A percentile compares a stretch with the other conserved stretches of the same genome.
Conservation (phyloP, 2,888 invertebrate genomes). For the Barypeithes pellucidus region DNA sequence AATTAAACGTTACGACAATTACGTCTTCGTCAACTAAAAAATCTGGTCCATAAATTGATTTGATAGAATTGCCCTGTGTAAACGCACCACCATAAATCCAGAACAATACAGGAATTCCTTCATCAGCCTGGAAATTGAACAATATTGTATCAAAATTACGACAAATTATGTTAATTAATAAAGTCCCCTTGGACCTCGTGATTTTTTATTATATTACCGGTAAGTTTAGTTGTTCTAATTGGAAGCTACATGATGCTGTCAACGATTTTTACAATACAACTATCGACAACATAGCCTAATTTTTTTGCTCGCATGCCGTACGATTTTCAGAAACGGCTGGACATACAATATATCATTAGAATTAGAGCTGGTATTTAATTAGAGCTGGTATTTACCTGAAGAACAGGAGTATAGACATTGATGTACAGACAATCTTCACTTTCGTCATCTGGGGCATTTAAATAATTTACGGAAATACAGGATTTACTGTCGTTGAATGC, state of each 20-base stretch:
- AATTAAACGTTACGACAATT: slow-evolving; percentile 10
- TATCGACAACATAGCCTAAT: too few species aligned
- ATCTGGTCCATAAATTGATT: slow-evolving; percentile 5
- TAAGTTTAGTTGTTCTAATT: too few species aligned
- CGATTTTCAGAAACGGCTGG: too few species aligned
- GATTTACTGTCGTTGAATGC: neutral
- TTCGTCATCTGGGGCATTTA: neutral
- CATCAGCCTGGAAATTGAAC: neutral
- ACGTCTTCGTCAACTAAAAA: slow-evolving; percentile 15
- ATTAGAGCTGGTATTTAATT: too few species aligned
- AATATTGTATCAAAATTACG: neutral
- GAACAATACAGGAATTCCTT: slow-evolving; percentile 19
- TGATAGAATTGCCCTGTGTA: neutral
- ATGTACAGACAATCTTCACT: neutral
- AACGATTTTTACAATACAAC: too few species aligned
- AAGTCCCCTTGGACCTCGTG: too few species aligned
- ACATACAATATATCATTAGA: too few species aligned
- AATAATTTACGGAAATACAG: neutral
- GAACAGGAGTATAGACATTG: too few species aligned
- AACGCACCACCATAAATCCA: slow-evolving; percentile 22
- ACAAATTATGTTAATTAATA: neutral
- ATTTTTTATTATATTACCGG: too few species aligned
- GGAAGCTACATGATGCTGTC: too few species aligned
- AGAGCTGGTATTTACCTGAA: too few species aligned
- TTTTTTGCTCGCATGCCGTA: too few species aligned